phyloP scores from a whole-genome alignment of 2,797 vertebrate species.

The Gymnoscopelus microlampas region DNA sequence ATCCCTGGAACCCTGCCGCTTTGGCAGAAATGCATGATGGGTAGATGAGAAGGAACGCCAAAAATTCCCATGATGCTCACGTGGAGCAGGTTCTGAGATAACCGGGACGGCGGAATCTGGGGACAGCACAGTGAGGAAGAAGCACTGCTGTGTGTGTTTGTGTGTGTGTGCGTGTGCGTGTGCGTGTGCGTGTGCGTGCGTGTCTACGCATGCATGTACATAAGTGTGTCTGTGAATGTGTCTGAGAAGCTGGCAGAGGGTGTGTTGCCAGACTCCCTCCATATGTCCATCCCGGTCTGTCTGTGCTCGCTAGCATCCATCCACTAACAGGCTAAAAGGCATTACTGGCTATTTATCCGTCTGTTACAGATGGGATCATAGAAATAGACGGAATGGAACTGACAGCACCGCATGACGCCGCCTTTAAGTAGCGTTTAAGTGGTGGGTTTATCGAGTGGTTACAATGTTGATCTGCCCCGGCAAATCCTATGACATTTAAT shows the following conservation, averaged over 20 bases:
- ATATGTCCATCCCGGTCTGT: conserved; percentile 71
- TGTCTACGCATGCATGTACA: background rate
- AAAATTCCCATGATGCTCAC: conserved; percentile 59
- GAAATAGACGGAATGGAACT: conserved; percentile 31
- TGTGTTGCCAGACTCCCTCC: conserved; percentile 68
- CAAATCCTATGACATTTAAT: background rate
- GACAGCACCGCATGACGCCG: conserved; percentile 37
- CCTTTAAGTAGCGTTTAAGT: conserved; percentile 44
- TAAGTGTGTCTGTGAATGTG: background rate
- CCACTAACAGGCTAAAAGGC: conserved; percentile 65
- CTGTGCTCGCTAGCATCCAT: conserved; percentile 59
- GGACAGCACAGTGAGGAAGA: conserved; percentile 32
- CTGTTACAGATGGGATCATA: conserved; percentile 51
- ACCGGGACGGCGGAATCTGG: conserved; percentile 57
- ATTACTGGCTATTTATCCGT: conserved; percentile 59
- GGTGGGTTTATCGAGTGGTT: conserved; percentile 32
- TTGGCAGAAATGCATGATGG: conserved; percentile 43
- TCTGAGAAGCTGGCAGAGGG: conserved; percentile 58
- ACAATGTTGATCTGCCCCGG: conserved; percentile 17
- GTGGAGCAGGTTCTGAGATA: conserved; percentile 62
- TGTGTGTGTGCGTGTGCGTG: conserved; percentile 23
- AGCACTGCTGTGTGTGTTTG: conserved; percentile 4
- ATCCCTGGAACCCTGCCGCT: conserved; percentile 52
- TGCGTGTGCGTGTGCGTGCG: conserved; percentile 27
- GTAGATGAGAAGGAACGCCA: conserved; percentile 53